Evolutionary conservation across 1,140 invertebrate species (phyloP).

Genomic region (Drosophila ironensis): DNA sequence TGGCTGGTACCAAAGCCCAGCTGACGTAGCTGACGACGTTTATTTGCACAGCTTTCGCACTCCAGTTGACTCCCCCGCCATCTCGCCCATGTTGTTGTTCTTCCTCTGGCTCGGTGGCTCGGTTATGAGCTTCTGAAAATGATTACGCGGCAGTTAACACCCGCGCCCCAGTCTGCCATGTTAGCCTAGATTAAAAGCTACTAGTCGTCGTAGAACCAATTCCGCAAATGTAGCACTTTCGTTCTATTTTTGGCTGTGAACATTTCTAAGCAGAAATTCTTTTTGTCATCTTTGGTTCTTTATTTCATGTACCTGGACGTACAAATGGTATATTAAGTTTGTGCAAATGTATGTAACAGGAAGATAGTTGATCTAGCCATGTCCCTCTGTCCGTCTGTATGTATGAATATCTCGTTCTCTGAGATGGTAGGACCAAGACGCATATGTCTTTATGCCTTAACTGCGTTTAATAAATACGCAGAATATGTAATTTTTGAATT

Average conservation of each 20-base stretch:
- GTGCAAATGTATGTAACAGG: constrained; percentile 19
- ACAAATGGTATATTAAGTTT: constrained; percentile 15
- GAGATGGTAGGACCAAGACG: too few relatives aligned
- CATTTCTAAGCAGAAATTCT: constrained; percentile 30
- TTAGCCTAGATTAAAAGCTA: constrained; percentile 3
- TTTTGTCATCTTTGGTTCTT: constrained; percentile 9
- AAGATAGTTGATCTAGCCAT: too few relatives aligned
- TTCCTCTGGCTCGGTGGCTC: constrained; percentile 28
- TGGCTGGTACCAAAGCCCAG: constrained; percentile 12
- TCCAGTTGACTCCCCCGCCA: constrained; percentile 20
- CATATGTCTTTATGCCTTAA: too few relatives aligned
- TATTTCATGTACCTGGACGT: constrained; percentile 1
- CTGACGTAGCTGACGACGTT: constrained; percentile 51
- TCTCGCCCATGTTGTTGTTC: constrained; percentile 2
- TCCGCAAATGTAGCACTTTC: constrained; percentile 18
- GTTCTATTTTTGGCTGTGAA: constrained; percentile 39
- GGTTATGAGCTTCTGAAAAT: constrained; percentile 67
- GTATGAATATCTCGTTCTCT: too few relatives aligned
- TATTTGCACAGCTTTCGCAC: constrained; percentile 71
- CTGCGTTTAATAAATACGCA: too few relatives aligned
- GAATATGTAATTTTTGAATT: too few relatives aligned
- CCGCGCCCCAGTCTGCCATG: constrained; percentile 6
- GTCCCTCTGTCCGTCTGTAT: too few relatives aligned
- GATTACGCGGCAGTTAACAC: constrained; percentile 71
- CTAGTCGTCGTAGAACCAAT: not conserved